Conservation (phyloP, 2,797 vertebrate genomes). For the Rhincodon typus region DNA sequence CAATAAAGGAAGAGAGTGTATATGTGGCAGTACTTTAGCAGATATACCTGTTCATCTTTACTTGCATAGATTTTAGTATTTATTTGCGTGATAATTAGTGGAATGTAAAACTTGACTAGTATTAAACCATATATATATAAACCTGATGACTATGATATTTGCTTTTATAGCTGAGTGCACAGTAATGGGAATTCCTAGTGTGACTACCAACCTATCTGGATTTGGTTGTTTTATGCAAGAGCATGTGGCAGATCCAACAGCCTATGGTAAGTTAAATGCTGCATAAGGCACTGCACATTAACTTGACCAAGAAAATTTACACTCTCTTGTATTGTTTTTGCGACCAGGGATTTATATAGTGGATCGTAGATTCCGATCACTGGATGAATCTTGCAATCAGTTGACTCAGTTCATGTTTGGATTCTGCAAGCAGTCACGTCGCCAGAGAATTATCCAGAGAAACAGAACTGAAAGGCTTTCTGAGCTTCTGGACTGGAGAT, state of each 20-base stretch:
- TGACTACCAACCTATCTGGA: constrained; percentile 93
- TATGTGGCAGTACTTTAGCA: not conserved
- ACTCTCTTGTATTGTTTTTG: not conserved
- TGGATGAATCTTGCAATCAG: constrained; percentile 89
- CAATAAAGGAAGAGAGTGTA: not conserved
- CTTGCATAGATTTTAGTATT: not conserved
- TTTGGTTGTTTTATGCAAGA: constrained; percentile 97
- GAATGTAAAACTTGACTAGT: not conserved
- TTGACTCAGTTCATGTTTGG: constrained; percentile 87
- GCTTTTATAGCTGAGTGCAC: constrained; percentile 80
- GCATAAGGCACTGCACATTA: not conserved
- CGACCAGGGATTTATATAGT: constrained; percentile 85
- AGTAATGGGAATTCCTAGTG: constrained; percentile 93
- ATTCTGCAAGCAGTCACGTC: constrained; percentile 88
- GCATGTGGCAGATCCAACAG: constrained; percentile 82
- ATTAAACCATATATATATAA: not conserved
- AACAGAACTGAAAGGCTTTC: constrained; percentile 90
- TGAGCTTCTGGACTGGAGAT: constrained; percentile 90
- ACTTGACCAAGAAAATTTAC: not conserved
- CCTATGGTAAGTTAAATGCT: constrained; percentile 67
- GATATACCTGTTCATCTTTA: not conserved
- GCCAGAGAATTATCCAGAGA: constrained; percentile 88
- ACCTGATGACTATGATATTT: not conserved
- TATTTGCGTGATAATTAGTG: not conserved
- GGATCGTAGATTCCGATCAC: constrained; percentile 81